These are phyloP conservation scores for Zaprionus africanus DNA, from an alignment of 1,140 invertebrate genomes.

Conservation along the genomic window DNA sequence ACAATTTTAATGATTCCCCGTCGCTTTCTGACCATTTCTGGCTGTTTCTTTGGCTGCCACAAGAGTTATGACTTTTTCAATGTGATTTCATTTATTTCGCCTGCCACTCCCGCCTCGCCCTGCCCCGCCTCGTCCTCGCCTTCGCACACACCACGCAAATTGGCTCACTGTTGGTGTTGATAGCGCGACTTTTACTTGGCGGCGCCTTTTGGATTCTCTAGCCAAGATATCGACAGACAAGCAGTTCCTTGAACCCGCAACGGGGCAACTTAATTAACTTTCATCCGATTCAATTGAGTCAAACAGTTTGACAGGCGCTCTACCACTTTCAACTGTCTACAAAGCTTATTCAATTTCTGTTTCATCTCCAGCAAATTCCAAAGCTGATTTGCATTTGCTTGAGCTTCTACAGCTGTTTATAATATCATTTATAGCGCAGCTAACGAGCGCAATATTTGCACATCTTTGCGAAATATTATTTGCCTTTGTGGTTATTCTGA, in stretches of 20 bases:
- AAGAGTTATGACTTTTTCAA: constrained; percentile 80
- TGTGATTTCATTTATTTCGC: constrained; percentile 79
- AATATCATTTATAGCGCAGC: constrained; percentile 45
- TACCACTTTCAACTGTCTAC: neutral
- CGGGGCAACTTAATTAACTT: constrained; percentile 75
- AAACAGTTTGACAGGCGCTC: constrained; percentile 54
- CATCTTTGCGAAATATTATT: constrained; percentile 27
- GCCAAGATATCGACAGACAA: constrained; percentile 34
- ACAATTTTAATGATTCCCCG: constrained; percentile 80
- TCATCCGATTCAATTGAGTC: constrained; percentile 51
- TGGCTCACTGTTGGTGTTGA: constrained; percentile 74
- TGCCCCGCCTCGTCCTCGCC: constrained; percentile 6
- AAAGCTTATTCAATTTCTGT: constrained; percentile 11
- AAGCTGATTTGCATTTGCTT: constrained; percentile 40
- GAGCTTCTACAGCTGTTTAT: constrained; percentile 29
- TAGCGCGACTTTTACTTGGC: constrained; percentile 70
- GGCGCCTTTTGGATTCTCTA: constrained; percentile 52
- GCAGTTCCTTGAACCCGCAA: constrained; percentile 71
- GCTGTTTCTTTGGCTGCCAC: constrained; percentile 43
- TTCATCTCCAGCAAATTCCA: constrained; percentile 16
- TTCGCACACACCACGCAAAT: constrained; percentile 17
- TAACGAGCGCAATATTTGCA: constrained; percentile 39
- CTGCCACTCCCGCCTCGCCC: neutral
- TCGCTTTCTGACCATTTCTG: constrained; percentile 48
- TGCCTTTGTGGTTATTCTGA: constrained; percentile 18